Evolutionary conservation across 2,113 vertebrate species (phyloP), one percentile per base, ranked within the genome.

Genomic region (Podocnemis expansa): DNA sequence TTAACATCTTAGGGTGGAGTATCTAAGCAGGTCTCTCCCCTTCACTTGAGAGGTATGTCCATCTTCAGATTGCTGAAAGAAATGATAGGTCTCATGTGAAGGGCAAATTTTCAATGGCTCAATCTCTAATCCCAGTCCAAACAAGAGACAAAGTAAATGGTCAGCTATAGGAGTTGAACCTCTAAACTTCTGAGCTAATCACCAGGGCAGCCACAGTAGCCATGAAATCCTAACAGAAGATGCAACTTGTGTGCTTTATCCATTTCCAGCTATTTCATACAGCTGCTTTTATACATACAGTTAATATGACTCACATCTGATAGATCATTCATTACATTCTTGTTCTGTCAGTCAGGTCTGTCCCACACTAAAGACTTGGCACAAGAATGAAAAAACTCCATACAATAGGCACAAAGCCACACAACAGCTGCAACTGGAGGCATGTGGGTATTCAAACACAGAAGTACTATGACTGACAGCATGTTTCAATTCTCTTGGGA

Each of bases 281-380:
- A 89, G 94, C 85, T 85, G 86, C 56, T 88, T 96, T 85, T 94
- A 93, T 85, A 95, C 5, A 34, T 92, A 89, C 92, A 92, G 95
- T 96, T 97, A 96, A 95, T 67, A 76, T 98, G 98, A 97, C 93
- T 98, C 97, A 98, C 24, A 80, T 79, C 97, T 89, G 93, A 96
- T 90, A 88, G 96, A 97, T 97, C 94, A 43, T 90, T 97, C 94
- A 91, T 80, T 87, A 87, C 90, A 97, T 91, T 97, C 96, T 92
- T 97, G 96, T 95, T 94, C 76, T 94, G 95, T 97, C 97, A 97
- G 96, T 97, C 96, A 78, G 93, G 97, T 97, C 97, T 97, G 97
- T 97, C 97, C 96, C 85, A 93, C 81, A 96, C 96, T 96, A 97
- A 97, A 97, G 90, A 78, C 94, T 97, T 98, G 97, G 97, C 97